Base-by-base conservation (phyloP, 1,140 invertebrate species). In the Polypedilum vanderplanki region DNA sequence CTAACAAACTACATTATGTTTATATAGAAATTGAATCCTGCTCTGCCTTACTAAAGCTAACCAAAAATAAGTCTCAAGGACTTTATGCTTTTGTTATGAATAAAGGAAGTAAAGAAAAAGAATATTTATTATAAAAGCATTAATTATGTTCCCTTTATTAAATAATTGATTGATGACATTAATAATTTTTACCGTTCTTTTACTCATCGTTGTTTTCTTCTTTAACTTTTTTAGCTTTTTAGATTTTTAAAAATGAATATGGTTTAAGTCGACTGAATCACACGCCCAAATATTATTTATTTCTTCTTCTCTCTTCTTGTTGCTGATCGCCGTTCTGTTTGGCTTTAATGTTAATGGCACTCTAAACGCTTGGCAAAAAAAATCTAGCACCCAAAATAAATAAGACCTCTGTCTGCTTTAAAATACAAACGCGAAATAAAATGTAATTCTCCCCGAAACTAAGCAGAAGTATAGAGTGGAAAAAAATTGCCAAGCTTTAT, bases 391-490 rank as follows among this genome's bases (percentile, higher is more conserved):
- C 65, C 15, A 70, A 70, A 20, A 20, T 20, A 5, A 70, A 70
- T 70, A 22, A 70, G 18, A 70, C 9, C 24, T 33, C 24, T 33
- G 24, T 33, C 24, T 10, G 75, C 81, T 83, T 76, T 82, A n/a
- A n/a, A 57, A 57, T 57, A 57, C 46, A 70, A 70, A 70, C 65
- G 65, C 65, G 65, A 70, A 70, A 18, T 70, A 57, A 18, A 70
- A 81, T 76, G 81, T 78, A 65, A 83, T 80, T 80, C 82, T 81
- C 75, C 81, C 81, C 82, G 79, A 64, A 81, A 82, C 41, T 77
- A 77, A 33, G 24, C 24, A 33, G 24, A 33, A 33, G 24, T 33
- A 5, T 33, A 5, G 24, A 33, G 5, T 33, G 24, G 24, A 75
- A 74, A 77, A 76, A 74, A 75, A 22, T 22, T 22, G 65, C 20